These are phyloP conservation scores for Vidua chalybeata DNA, from an alignment of 2,113 vertebrate species.

Conservation along the genomic window DNA sequence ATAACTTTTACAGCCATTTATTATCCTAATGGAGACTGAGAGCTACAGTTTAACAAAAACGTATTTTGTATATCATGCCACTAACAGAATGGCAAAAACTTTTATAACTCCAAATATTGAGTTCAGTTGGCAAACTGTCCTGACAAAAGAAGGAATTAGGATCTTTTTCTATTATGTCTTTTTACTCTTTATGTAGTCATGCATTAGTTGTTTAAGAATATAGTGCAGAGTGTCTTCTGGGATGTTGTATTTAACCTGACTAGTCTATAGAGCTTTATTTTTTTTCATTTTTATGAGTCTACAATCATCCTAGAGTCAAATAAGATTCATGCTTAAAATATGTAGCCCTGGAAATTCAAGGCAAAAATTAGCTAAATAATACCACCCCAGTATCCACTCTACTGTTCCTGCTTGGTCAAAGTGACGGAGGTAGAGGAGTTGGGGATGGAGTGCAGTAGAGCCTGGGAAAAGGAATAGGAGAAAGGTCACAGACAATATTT, in stretches of 20 bases:
- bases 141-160: not conserved
- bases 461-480: rapidly evolving
- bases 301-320: not conserved
- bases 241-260: not conserved
- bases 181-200: not conserved
- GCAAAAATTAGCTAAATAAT: not conserved
- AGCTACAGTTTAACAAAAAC: not conserved
- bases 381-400: rapidly evolving
- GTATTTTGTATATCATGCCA: not conserved
- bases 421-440: not conserved
- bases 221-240: not conserved
- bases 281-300: not conserved
- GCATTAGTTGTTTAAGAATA: not conserved
- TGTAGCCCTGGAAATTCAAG: not conserved
- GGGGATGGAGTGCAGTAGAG: not conserved
- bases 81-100: not conserved
- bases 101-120: not conserved
- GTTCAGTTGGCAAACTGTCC: not conserved
- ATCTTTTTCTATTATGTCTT: not conserved
- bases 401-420: rapidly evolving
- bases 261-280: not conserved
- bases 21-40: not conserved
- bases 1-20: not conserved
- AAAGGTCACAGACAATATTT: not conserved
- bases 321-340: not conserved